Base-by-base conservation (phyloP, 2,888 invertebrate genomes). In the Epiblema foenella region DNA sequence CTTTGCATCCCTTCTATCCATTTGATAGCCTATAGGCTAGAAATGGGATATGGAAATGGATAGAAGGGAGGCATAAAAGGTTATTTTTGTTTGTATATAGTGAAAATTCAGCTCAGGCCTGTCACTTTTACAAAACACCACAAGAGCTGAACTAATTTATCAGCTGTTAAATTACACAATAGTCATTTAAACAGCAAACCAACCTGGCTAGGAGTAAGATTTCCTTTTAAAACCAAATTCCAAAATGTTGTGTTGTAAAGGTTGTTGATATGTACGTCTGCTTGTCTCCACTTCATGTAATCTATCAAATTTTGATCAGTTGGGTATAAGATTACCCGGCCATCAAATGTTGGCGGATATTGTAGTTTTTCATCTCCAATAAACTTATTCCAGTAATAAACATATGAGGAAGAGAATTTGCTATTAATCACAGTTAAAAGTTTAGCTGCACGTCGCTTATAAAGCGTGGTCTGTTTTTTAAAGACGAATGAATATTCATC, bases 191-290 rank as follows among this genome's bases (percentile, higher is more conserved):
- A 24, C 57, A 18, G 20, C 9, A 29, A 9, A 78, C 77, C 81
- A 85, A 96, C 96, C 93, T 98, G 95, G 73, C 91, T 89, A 77
- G 96, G 96, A 20, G 95, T 96, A 70, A 98, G 85, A 10, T 96
- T 96, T 67, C 96, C 96, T 84, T 96, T 95, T 70, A 96, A 93
- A 5, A 99, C 96, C 68, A 99, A 93, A 79, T 95, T 96, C 99
- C 99, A 99, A 92, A 99, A 99, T 74, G 97, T 95, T 4, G 99
- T 99, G 84, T 99, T 99, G 82, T 99, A 99, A 74, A 99, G 94
- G 94, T 99, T 99, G 88, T 99, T 99, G 18, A 99, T 96, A 85
- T 99, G 99, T 69, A 98, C 97, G 91, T 98, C 98, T 24, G 97
- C 98, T 91, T 98, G 98, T 63, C 98, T 94, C 98, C 98, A 98